Conservation (phyloP, 1,140 invertebrate species). For the Trachymyrmex cornetzi region DNA sequence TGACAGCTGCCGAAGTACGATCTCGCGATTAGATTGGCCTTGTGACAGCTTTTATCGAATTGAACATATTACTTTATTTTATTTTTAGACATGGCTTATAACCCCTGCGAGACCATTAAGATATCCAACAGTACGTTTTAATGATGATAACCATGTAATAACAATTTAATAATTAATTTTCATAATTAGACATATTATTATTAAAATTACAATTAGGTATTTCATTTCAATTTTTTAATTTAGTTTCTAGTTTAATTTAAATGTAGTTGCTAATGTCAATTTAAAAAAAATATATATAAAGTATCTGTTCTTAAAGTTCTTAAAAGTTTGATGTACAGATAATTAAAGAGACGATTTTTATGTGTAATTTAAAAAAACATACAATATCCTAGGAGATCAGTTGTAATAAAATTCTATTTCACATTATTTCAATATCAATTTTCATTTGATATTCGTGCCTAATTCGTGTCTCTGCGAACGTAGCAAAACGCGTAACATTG, state of each 20-base stretch:
- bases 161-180: background rate
- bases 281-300: background rate
- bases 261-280: background rate
- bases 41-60: constrained; percentile 45
- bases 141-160: background rate
- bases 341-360: background rate
- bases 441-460: background rate
- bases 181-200: background rate
- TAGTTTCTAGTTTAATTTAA: too few species aligned
- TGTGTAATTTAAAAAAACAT: background rate
- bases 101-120: background rate
- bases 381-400: background rate
- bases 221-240: background rate
- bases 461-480: background rate
- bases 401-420: background rate
- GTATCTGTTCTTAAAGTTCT: background rate
- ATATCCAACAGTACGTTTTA: background rate
- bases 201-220: background rate
- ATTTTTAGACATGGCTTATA: background rate
- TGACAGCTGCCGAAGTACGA: constrained; percentile 52
- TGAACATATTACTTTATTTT: constrained; percentile 26
- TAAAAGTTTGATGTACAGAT: background rate
- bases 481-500: constrained; percentile 29
- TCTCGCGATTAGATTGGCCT: constrained; percentile 51
- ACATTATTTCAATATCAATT: background rate